These are phyloP conservation scores for Laupala kohalensis DNA, from an alignment of 1,140 invertebrate species.

Conservation along the genomic window DNA sequence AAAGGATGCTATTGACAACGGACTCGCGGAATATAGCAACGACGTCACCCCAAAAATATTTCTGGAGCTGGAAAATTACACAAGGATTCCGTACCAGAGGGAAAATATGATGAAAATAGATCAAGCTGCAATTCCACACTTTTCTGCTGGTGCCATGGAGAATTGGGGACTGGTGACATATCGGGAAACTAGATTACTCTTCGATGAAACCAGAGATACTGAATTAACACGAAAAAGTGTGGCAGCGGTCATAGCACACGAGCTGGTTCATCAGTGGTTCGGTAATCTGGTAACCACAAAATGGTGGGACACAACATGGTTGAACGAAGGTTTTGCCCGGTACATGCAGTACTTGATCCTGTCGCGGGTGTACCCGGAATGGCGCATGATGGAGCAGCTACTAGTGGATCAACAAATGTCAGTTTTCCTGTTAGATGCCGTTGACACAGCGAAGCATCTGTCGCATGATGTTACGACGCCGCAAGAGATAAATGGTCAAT, in stretches of 20 bases:
- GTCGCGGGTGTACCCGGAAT: conserved; percentile 21
- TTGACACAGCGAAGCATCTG: conserved; percentile 57
- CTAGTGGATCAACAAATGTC: conserved; percentile 54
- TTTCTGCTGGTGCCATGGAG: conserved; percentile 71
- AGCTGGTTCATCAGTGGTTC: conserved; percentile 36
- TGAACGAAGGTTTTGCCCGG: conserved; percentile 41
- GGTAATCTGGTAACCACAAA: conserved; percentile 31
- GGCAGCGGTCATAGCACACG: conserved; percentile 36
- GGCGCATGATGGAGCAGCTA: conserved; percentile 64
- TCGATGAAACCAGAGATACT: conserved; percentile 34
- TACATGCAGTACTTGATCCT: conserved; percentile 25
- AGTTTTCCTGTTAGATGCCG: conserved; percentile 56
- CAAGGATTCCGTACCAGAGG: background rate
- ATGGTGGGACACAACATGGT: conserved; percentile 36
- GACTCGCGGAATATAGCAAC: background rate
- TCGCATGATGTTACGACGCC: conserved; percentile 52
- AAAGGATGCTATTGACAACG: background rate
- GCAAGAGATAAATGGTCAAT: conserved; percentile 61
- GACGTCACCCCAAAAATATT: background rate
- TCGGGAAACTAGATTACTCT: conserved; percentile 68
- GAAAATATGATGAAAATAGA: background rate
- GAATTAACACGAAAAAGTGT: conserved; percentile 26
- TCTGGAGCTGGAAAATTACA: background rate
- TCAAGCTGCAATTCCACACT: background rate
- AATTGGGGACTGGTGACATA: conserved; percentile 86